Evolutionary conservation across 2,113 vertebrate genomes (phyloP), one percentile per base, ranked within the genome.

Genomic region (Tor tambroides): DNA sequence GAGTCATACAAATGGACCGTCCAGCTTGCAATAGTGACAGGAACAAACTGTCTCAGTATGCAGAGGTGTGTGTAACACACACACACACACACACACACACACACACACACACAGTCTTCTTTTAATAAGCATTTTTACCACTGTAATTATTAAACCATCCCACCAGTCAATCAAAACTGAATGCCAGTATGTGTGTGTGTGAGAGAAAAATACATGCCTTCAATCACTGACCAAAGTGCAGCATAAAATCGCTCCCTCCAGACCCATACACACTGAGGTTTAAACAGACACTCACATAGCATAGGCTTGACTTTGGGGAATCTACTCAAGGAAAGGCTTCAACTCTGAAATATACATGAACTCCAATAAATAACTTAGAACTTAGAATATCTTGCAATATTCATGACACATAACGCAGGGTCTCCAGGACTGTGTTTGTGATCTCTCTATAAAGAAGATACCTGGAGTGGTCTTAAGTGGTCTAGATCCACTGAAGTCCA

Each of bases 261-360:
- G 56, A 67, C 80, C 21, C 14, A 28, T 38, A 32, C 3, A 82
- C 23, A 38, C 30, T 43, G 32, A 43, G 78, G 32, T 80, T 80
- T 21, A 6, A 41, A 35, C 61, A 49, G 41, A 82, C 65, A 38
- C 74, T 54, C 23, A 63, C 32, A 72, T n/a, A 28, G 35, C 23
- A 35, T 19, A 35, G 71, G 67, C 32, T 80, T 63, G 32, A 80
- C 85, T 35, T 19, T 80, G 46, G 35, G 35, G 51, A 86, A 86
- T 63, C 49, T 54, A 49, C 43, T 59, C 67, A 59, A n/a, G 80
- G 80, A 80, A 85, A 85, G 19, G 74, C 69, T 26, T 61, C 17
- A 49, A 49, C 54, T 65, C 41, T 88, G 59, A 81, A 88, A 85
- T 54, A 87, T 80, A 41, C 30, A 85, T 82, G 77, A 88, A 38